Conservation (phyloP, 2,888 invertebrate species). For the Parelbella ahira region DNA sequence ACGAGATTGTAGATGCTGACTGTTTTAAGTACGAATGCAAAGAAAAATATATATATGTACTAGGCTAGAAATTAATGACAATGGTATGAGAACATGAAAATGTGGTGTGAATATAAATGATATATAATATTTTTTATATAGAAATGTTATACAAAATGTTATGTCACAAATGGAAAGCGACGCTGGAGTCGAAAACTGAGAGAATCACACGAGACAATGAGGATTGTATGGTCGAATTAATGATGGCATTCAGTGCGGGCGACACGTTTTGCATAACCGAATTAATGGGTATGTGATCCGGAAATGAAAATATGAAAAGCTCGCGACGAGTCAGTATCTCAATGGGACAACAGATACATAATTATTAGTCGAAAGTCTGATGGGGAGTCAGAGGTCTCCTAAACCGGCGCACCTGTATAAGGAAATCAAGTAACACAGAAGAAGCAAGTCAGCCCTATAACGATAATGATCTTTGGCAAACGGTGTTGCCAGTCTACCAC, state of each 20-base stretch:
- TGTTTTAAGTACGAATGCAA: too few species aligned
- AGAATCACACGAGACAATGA: constrained; percentile 39
- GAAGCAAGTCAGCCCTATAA: too few species aligned
- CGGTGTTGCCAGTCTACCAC: too few species aligned
- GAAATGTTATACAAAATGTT: constrained; percentile 17
- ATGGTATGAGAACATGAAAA: constrained; percentile 5
- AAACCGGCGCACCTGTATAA: too few species aligned
- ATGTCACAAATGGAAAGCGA: constrained; percentile 33
- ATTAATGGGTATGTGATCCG: constrained; percentile 42
- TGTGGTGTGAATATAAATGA: constrained; percentile 9
- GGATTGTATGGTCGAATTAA: constrained; percentile 37
- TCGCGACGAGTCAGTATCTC: not conserved
- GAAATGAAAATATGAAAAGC: constrained; percentile 31
- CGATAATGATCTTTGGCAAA: too few species aligned
- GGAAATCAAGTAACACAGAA: too few species aligned
- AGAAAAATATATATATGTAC: too few species aligned
- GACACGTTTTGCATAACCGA: constrained; percentile 58
- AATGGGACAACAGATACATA: too few species aligned
- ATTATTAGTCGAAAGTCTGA: too few species aligned
- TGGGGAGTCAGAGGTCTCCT: too few species aligned
- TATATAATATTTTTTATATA: constrained; percentile 12
- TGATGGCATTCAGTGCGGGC: constrained; percentile 26
- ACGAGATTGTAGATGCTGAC: constrained; percentile 8
- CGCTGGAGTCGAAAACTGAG: constrained; percentile 26
- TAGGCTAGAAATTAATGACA: too few species aligned